Base-by-base conservation (phyloP, 2,113 vertebrate species). In the Lepisosteus osseus region DNA sequence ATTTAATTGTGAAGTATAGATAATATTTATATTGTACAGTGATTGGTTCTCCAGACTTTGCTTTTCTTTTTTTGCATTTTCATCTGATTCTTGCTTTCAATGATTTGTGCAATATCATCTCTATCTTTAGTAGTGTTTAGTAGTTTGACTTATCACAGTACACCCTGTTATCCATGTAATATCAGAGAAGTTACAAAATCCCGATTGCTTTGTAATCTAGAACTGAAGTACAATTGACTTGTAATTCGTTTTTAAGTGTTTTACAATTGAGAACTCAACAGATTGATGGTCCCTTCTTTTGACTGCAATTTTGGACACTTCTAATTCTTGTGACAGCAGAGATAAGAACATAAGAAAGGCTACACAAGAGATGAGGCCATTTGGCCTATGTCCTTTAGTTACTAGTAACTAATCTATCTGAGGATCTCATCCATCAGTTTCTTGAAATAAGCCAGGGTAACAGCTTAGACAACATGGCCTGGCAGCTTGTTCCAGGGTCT, bases 211-310 rank as follows among this genome's bases (percentile, higher is more conserved):
- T 12, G 63, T 40, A 44, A 44, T 65, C 13, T 44, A 65, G 42
- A 44, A 41, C 29, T 2, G 40, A 4, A 8, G 41, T 13, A 42
- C 63, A 65, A 42, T 41, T 42, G 63, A 42, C 11, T 3, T 40
- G 40, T 44, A 11, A 65, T 65, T 65, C 42, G 12, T 44, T 42
- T 12, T 65, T 40, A 65, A 65, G 40, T 13, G 41, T 40, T 65
- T 65, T 65, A 65, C 40, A 40, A 65, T 51, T 51, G 47, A 51
- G 47, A 51, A 9, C 9, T 65, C 40, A 42, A 42, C 65, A 75
- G 54, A 69, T 47, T 29, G 15, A 65, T 17, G 65, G 54, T 45
- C 56, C 78, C 51, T 61, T 67, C 69, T 63, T 57, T 77, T 9
- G 47, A 5, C 9, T 51, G 5, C 47, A 51, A 6, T 51, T 51